Base-by-base conservation (phyloP, 2,797 vertebrate species). In the Eulemur albifrons region DNA sequence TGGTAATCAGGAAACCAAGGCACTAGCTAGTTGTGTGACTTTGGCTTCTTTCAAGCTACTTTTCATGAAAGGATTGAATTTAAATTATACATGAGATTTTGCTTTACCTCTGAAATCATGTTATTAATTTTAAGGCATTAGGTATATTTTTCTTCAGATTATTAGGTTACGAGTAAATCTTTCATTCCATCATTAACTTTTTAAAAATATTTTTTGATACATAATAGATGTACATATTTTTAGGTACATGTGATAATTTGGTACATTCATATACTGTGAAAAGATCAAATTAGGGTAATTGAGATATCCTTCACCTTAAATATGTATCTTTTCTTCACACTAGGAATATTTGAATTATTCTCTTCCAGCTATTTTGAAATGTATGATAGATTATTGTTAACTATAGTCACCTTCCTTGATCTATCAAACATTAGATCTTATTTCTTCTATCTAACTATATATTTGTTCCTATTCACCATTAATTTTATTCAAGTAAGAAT, bases 11-110 rank as follows among this genome's bases (percentile, higher is more conserved):
- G 25, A 90, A 85, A 70, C 45, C n/a, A 75, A 93, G 25, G 2
- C 43, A 35, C 25, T 95, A 67, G 7, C 35, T 84, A 65, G 27
- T 30, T 93, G 6, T 92, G 27, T 94, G n/a, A 43, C 12, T 32
- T 59, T 81, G 21, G 10, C 61, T 70, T 65, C 23, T 72, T 93
- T 73, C 3, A 93, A 77, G 20, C 48, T 95, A 6, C 25, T 96
- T 87, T 93, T 93, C 27, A 21, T 84, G 45, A 94, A 84, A 54
- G 45, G 21, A 52, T 92, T 93, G 13, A 84, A 79, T 89, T 77
- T 93, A 82, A 95, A 87, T 89, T 6, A 30, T 95, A 8, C 38
- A 25, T 91, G 35, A 84, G 32, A 73, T 38, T 95, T 73, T 90
- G 20, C 35, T n/a, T 93, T 88, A 79, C n/a, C 25, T 70, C 35